Conservation (phyloP, 2,113 vertebrate genomes). For the Neogale vison region DNA sequence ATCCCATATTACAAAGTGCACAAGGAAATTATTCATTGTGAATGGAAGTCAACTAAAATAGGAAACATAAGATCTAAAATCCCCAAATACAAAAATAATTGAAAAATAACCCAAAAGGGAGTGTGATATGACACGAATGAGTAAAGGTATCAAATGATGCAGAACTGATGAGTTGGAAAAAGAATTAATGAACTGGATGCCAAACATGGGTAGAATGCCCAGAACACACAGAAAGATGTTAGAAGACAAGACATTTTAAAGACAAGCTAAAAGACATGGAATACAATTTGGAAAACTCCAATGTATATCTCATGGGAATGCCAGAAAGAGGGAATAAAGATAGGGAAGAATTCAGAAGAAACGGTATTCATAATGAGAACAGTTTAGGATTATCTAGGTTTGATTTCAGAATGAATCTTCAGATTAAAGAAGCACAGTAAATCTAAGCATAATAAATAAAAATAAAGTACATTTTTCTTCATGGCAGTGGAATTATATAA, state of each 20-base stretch:
- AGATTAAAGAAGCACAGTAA: background rate
- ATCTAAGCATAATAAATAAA: background rate
- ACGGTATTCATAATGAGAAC: background rate
- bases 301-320: background rate
- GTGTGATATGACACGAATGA: background rate
- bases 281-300: background rate
- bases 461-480: background rate
- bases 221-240: background rate
- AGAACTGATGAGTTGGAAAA: background rate
- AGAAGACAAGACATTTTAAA: background rate
- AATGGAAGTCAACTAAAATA: constrained; percentile 11
- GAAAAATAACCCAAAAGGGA: background rate
- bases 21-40: constrained; percentile 39
- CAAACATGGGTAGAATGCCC: background rate
- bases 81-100: constrained; percentile 24
- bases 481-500: background rate
- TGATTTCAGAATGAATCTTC: background rate
- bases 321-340: background rate
- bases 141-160: background rate
- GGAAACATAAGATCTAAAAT: background rate
- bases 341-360: background rate
- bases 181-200: background rate
- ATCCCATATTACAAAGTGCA: constrained; percentile 13
- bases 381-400: background rate
- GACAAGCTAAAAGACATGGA: background rate